Base-by-base conservation (phyloP, 2,797 vertebrate genomes). In the Remorina albescens region DNA sequence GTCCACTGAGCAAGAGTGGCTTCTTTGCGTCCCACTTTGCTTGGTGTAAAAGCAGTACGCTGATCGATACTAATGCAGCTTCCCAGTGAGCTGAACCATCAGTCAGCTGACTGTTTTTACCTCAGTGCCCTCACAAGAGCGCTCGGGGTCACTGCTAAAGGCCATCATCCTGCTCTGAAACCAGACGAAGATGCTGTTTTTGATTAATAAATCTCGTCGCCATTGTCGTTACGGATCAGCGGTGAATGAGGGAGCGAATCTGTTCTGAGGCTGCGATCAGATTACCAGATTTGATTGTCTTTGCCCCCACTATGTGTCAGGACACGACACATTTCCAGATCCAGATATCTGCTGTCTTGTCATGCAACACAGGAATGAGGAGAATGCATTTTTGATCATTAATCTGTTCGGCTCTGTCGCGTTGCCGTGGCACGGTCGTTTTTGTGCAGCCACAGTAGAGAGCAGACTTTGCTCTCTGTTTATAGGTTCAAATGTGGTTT, bases 21-120 rank as follows among this genome's bases (percentile, higher is more conserved):
- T 56, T 23, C 47, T 9, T 5, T 7, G 18, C 53, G 34, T 46
- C 26, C 39, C 53, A 63, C 60, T 76, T 55, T 26, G 54, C 26
- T 41, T 59, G 21, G 23, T 67, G 1, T 54, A 53, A 74, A 67
- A 74, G 76, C 55, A 61, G 47, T 13, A n/a, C 30, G 6, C 34
- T 23, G 69, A 86, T 91, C 89, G 83, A 90, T 87, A 80, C 65
- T 85, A 91, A 92, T 90, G 85, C 67, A 61, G 42, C 74, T 76
- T 76, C 56, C 21, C n/a, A 9, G 59, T 7, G 46, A 65, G 32
- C 55, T 0, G 0, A 58, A 15, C 8, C 73, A 71, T 86, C 64
- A 67, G 32, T 80, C 70, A 67, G 56, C 58, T 16, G 76, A 53
- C 58, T 71, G 64, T 67, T 49, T 71, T 71, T 25, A 42, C 72